phyloP scores from a whole-genome alignment of 2,888 invertebrate genomes.

The Unio delphinus region DNA sequence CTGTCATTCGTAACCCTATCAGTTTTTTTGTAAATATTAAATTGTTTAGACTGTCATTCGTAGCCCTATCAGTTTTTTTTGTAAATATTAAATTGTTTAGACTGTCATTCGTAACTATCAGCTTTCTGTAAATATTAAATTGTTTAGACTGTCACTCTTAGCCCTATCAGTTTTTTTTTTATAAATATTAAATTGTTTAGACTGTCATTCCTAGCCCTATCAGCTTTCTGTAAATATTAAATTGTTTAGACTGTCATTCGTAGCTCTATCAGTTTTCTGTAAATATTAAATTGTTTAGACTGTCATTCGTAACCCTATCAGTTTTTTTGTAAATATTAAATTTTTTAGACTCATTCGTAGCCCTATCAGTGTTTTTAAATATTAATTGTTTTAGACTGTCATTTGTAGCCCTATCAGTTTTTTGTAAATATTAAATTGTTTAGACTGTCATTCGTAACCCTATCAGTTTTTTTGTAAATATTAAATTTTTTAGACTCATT shows the following conservation, averaged over 20 bases:
- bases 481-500: too few species aligned
- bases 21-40: too few species aligned
- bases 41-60: too few species aligned
- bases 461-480: too few species aligned
- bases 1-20: too few species aligned
- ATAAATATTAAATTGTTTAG: slow-evolving; percentile 8
- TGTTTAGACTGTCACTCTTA: too few species aligned
- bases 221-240: slow-evolving; percentile 35
- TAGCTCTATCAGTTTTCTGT: slow-evolving; percentile 29
- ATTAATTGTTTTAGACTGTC: not conserved
- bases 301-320: not conserved
- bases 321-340: too few species aligned
- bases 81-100: too few species aligned
- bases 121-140: too few species aligned
- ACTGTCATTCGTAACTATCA: too few species aligned
- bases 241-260: not conserved
- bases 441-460: not conserved
- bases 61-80: too few species aligned
- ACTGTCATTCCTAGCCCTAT: not conserved
- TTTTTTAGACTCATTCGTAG: too few species aligned
- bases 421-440: slow-evolving; percentile 21
- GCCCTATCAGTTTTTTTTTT: slow-evolving; percentile 15
- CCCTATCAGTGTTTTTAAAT: slow-evolving; percentile 1
- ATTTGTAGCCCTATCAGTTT: slow-evolving; percentile 13
- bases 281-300: slow-evolving; percentile 6